Percentiles rank a stretch among this genome's conserved stretches.
Conservation (phyloP, 2,797 vertebrate species). For the Euthynnus affinis region DNA sequence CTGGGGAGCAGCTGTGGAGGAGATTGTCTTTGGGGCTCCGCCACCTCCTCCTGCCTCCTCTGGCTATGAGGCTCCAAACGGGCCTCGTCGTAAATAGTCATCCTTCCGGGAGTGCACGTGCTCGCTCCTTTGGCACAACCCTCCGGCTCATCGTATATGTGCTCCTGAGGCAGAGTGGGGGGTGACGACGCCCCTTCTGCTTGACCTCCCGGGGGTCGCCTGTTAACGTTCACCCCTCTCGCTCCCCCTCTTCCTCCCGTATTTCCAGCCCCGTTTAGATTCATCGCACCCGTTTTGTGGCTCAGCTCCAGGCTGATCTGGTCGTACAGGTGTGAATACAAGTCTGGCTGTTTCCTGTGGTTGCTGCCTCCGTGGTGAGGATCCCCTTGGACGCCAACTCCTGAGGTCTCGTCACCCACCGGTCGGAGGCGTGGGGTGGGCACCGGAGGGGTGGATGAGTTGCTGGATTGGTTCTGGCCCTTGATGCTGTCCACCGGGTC, state of each 20-base stretch:
- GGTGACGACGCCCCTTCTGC: slow-evolving; percentile 48
- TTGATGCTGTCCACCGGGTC: slow-evolving; percentile 93
- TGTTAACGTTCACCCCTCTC: slow-evolving; percentile 43
- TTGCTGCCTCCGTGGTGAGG: slow-evolving; percentile 48
- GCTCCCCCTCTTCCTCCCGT: slow-evolving; percentile 35
- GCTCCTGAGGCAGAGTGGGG: slow-evolving; percentile 75
- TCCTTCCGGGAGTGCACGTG: background rate
- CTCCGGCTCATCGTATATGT: slow-evolving; percentile 96
- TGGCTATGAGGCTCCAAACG: slow-evolving; percentile 78
- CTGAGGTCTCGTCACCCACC: slow-evolving; percentile 69
- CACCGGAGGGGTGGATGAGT: slow-evolving; percentile 41
- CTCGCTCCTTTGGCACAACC: slow-evolving; percentile 77
- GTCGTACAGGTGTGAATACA: slow-evolving; percentile 86
- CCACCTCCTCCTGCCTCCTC: slow-evolving; percentile 82
- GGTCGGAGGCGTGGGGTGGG: slow-evolving; percentile 78
- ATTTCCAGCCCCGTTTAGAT: slow-evolving; percentile 63
- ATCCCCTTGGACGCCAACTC: slow-evolving; percentile 43
- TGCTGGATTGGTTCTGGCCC: slow-evolving; percentile 57
- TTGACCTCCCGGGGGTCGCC: slow-evolving; percentile 68
- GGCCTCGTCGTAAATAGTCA: slow-evolving; percentile 88
- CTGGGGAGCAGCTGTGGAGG: slow-evolving; percentile 31
- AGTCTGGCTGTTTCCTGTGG: slow-evolving; percentile 58
- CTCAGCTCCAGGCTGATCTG: slow-evolving; percentile 80
- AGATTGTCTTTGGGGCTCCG: slow-evolving; percentile 43
- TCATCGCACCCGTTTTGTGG: slow-evolving; percentile 63